Evolutionary conservation across 2,797 vertebrate species (phyloP).

Genomic region (Muscicapa comitata): DNA sequence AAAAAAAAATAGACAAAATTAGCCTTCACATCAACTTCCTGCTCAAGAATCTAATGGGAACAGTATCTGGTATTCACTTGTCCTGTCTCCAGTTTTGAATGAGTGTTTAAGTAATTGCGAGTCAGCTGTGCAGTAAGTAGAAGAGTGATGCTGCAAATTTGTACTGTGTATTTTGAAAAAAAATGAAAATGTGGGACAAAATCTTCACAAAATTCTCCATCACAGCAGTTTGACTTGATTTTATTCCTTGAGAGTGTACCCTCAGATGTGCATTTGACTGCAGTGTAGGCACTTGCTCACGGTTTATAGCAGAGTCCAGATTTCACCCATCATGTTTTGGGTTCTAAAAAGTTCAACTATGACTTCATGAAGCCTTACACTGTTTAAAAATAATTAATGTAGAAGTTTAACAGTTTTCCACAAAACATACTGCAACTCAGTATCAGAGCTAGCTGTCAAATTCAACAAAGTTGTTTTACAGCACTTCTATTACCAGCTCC

Average conservation of each 20-base stretch:
- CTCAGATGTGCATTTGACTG: not conserved
- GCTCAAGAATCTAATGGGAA: not conserved
- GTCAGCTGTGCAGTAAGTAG: not conserved
- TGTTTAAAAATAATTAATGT: not conserved
- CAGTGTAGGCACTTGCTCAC: not conserved
- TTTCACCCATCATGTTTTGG: not conserved
- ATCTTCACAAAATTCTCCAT: not conserved
- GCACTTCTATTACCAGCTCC: not conserved
- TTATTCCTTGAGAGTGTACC: not conserved
- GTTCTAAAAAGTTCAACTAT: not conserved
- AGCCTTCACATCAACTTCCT: not conserved
- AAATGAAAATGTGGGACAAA: not conserved
- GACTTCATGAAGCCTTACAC: not conserved
- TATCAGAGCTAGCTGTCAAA: not conserved
- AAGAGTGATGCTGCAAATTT: not conserved
- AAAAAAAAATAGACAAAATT: fast-evolving
- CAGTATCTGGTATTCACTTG: not conserved
- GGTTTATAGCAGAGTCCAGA: not conserved
- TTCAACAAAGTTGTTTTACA: not conserved
- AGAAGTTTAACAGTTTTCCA: not conserved
- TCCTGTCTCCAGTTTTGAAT: not conserved
- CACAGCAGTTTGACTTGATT: not conserved
- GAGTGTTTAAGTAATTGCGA: not conserved
- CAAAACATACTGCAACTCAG: not conserved
- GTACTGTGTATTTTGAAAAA: not conserved